These are phyloP conservation scores for Poecilobothrus nobilitatus DNA, from an alignment of 2,888 invertebrate species.

Conservation along the genomic window DNA sequence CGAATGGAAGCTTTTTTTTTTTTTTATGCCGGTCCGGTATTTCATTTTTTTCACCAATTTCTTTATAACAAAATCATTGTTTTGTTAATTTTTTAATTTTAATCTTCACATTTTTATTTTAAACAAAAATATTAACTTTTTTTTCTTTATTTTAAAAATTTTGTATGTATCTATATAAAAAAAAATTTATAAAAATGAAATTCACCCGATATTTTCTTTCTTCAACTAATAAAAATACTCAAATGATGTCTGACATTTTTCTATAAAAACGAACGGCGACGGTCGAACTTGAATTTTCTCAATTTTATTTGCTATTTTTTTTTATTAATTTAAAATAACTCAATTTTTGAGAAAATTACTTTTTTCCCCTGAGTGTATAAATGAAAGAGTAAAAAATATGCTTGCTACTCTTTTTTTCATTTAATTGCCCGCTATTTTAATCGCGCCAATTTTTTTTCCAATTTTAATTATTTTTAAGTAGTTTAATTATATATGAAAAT, in stretches of 20 bases:
- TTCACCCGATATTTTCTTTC: not conserved
- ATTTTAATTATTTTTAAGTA: not conserved
- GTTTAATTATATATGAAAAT: not conserved
- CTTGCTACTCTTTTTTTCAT: not conserved
- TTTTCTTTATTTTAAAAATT: not conserved
- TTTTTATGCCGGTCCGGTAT: not conserved
- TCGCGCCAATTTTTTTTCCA: not conserved
- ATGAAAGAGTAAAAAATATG: not conserved
- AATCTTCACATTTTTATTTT: not conserved
- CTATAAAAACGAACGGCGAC: not conserved
- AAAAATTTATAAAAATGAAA: not conserved
- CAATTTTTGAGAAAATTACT: not conserved
- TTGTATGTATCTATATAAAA: not conserved
- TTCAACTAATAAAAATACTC: not conserved
- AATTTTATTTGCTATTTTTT: not conserved
- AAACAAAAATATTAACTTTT: not conserved
- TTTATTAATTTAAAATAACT: not conserved
- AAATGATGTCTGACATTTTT: constrained; percentile 1
- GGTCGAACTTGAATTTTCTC: too few relatives aligned
- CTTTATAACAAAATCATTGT: too few relatives aligned
- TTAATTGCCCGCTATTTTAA: not conserved
- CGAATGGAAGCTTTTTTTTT: not conserved
- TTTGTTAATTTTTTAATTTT: not conserved
- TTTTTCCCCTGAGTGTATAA: not conserved
- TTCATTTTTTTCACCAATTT: not conserved